These are phyloP conservation scores for Cyanoramphus novaezelandiae DNA, from an alignment of 2,113 vertebrate species.

Conservation along the genomic window DNA sequence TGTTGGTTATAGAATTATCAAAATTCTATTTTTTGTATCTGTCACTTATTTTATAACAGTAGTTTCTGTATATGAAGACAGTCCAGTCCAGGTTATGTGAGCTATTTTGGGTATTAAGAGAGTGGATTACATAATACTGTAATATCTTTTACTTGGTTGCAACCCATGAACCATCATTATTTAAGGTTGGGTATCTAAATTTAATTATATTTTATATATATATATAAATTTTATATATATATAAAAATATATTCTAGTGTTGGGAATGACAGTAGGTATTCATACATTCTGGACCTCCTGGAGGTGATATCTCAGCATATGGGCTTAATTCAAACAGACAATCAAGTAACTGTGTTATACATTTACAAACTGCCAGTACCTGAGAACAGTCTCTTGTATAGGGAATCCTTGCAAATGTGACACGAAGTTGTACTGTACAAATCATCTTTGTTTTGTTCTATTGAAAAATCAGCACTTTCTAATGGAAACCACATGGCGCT, in stretches of 20 bases:
- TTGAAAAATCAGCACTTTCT: conserved; percentile 35
- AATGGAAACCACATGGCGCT: not conserved
- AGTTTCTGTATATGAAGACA: not conserved
- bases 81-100: not conserved
- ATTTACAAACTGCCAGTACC: conserved; percentile 31
- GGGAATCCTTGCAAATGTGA: not conserved
- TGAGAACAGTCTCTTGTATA: not conserved
- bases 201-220: not conserved
- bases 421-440: not conserved
- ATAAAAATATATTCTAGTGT: not conserved
- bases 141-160: not conserved
- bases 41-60: not conserved
- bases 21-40: not conserved
- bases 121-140: not conserved
- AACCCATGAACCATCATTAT: not conserved
- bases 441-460: not conserved
- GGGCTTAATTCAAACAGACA: conserved; percentile 40
- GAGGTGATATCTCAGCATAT: not conserved
- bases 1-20: not conserved
- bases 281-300: not conserved
- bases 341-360: conserved; percentile 4
- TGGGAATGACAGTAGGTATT: not conserved
- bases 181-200: not conserved
- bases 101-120: not conserved
- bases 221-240: no score